Percentiles rank a stretch among this genome's conserved stretches.
Conservation (phyloP, 30 jellyfish, hydroid and myxozoan genomes). For the Pelagia noctiluca region DNA sequence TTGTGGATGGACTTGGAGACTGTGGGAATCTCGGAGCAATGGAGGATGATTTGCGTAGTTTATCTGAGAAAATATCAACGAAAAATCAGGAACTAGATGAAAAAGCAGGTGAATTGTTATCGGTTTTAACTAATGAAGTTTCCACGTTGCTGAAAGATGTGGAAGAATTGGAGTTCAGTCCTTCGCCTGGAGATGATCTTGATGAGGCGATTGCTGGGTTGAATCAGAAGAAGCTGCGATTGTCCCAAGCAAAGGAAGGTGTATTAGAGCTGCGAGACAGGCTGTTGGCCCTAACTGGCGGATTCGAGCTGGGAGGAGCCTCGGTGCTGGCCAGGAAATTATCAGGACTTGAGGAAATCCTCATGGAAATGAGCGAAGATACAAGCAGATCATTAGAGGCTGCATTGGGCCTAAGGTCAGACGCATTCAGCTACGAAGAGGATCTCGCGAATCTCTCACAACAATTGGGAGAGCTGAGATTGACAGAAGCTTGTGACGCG, state of each 20-base stretch:
- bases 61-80: neutral
- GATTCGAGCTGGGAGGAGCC: neutral
- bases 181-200: neutral
- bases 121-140: neutral
- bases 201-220: neutral
- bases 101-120: neutral
- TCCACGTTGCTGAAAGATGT: neutral
- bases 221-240: neutral
- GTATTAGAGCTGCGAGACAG: neutral
- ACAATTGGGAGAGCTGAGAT: slow-evolving; percentile 42
- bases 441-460: slow-evolving; percentile 51
- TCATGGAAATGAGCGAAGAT: neutral
- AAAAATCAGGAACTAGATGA: neutral
- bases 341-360: neutral
- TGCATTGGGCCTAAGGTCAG: neutral
- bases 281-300: neutral
- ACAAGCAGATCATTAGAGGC: slow-evolving; percentile 12
- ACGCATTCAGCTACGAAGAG: slow-evolving; percentile 44
- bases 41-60: neutral
- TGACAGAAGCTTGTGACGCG: neutral
- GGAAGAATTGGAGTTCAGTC: neutral
- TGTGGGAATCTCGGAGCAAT: neutral
- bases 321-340: neutral
- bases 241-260: neutral
- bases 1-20: neutral